Conservation (phyloP, 2,888 invertebrate genomes). For the Agonopterix subpropinquella region DNA sequence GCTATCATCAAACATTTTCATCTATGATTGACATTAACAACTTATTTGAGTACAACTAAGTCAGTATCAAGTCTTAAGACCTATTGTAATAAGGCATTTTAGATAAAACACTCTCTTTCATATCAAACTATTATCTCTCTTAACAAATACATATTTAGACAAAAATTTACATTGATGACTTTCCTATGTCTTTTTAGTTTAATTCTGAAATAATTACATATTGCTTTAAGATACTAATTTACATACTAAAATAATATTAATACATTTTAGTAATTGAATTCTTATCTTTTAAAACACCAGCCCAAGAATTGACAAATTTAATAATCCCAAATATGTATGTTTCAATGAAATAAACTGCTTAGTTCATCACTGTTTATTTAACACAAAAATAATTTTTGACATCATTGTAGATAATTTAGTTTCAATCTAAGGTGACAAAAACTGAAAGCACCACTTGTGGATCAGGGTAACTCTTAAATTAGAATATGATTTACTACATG, state of each 20-base stretch:
- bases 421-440: too few relatives aligned
- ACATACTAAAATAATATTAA: constrained; percentile 47
- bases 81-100: constrained; percentile 74
- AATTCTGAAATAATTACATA: constrained; percentile 43
- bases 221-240: constrained; percentile 54
- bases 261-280: constrained; percentile 57
- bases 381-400: too few relatives aligned
- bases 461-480: too few relatives aligned
- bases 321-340: neutral
- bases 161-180: constrained; percentile 57
- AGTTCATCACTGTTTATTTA: neutral
- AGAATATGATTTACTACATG: too few relatives aligned
- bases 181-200: constrained; percentile 44
- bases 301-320: constrained; percentile 61
- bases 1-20: constrained; percentile 50
- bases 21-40: constrained; percentile 56
- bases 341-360: neutral
- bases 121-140: constrained; percentile 73
- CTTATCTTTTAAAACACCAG: constrained; percentile 45
- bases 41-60: constrained; percentile 56
- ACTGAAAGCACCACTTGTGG: too few relatives aligned
- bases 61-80: constrained; percentile 72
- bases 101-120: constrained; percentile 69
- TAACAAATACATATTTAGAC: constrained; percentile 44
- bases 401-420: too few relatives aligned